These are phyloP conservation scores for Centrocercus urophasianus DNA, from an alignment of 2,113 vertebrate species.

Conservation along the genomic window DNA sequence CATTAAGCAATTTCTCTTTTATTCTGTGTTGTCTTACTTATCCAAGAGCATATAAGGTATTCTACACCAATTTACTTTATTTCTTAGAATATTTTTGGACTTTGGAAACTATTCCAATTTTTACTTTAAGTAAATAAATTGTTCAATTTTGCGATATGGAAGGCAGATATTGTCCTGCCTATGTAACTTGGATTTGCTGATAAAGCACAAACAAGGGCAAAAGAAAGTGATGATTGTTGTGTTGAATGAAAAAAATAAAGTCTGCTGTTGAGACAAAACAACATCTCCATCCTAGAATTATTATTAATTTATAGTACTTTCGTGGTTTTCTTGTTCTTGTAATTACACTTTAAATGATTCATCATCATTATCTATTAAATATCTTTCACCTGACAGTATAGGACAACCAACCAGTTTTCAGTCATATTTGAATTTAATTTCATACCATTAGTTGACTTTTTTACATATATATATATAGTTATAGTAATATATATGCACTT, in stretches of 20 bases:
- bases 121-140: not conserved
- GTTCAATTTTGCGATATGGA: not conserved
- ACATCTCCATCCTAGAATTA: not conserved
- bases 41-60: not conserved
- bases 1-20: not conserved
- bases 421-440: not conserved
- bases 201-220: not conserved
- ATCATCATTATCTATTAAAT: not conserved
- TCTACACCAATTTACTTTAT: not conserved
- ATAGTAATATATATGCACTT: not conserved
- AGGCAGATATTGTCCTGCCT: not conserved
- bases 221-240: not conserved
- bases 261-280: not conserved
- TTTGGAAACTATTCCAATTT: not conserved
- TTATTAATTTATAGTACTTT: not conserved
- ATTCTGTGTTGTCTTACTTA: not conserved
- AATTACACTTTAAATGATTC: not conserved
- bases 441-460: not conserved
- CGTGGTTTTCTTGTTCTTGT: not conserved
- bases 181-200: not conserved
- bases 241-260: not conserved
- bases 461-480: not conserved
- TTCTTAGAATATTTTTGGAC: not conserved
- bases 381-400: not conserved
- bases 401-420: not conserved